Conservation (phyloP, 2,888 invertebrate genomes). For the Eupithecia dodoneata region DNA sequence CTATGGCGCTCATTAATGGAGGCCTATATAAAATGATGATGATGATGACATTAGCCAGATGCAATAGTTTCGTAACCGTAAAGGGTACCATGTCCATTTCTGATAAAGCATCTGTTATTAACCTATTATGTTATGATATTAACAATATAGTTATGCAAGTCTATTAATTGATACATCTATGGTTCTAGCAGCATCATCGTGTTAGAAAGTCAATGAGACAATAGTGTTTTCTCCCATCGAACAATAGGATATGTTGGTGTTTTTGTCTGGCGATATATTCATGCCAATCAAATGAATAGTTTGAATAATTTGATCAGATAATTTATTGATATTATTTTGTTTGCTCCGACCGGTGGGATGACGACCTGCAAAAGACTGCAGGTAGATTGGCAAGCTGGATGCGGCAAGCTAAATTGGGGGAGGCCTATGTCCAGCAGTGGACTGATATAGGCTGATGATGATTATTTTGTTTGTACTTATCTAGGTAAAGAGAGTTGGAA, state of each 20-base stretch:
- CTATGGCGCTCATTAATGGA: too few species aligned
- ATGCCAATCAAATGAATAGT: slow-evolving; percentile 24
- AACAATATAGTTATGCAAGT: slow-evolving; percentile 29
- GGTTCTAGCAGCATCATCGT: slow-evolving; percentile 23
- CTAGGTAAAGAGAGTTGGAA: not conserved
- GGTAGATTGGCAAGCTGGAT: too few species aligned
- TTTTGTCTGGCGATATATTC: slow-evolving; percentile 28
- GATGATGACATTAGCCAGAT: not conserved
- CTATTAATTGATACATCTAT: slow-evolving; percentile 27
- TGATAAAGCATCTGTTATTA: not conserved
- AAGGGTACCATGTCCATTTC: not conserved
- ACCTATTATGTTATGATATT: not conserved
- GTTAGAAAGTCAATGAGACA: slow-evolving; percentile 44
- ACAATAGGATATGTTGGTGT: slow-evolving; percentile 38
- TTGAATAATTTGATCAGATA: slow-evolving; percentile 20
- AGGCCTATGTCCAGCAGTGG: too few species aligned
- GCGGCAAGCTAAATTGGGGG: too few species aligned
- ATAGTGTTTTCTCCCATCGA: slow-evolving; percentile 41
- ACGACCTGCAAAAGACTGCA: too few species aligned
- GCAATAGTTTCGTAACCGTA: not conserved
- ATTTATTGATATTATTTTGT: not conserved
- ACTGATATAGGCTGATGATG: too few species aligned
- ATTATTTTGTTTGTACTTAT: not conserved
- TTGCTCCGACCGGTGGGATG: too few species aligned
- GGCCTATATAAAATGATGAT: too few species aligned